phyloP scores from a whole-genome alignment of 1,140 invertebrate species.

The Scaptomyza pallida region DNA sequence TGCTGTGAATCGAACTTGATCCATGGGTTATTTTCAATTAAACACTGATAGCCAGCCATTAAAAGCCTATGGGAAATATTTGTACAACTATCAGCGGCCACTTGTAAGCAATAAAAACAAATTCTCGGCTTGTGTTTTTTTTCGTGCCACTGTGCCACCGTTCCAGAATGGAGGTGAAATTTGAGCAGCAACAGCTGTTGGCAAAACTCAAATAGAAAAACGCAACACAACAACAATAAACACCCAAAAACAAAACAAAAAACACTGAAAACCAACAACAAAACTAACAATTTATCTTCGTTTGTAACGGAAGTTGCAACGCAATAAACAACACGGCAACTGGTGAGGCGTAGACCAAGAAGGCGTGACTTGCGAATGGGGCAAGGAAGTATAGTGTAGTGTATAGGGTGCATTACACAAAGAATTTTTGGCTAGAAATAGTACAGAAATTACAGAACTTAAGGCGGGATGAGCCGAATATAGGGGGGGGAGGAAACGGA shows the following conservation, averaged over 20 bases:
- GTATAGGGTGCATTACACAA: slow-evolving; percentile 55
- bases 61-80: slow-evolving; percentile 2
- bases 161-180: slow-evolving; percentile 23
- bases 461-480: slow-evolving; percentile 4
- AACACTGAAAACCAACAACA: slow-evolving; percentile 20
- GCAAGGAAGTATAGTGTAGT: background rate
- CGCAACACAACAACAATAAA: slow-evolving; percentile 8
- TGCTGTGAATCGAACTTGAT: slow-evolving; percentile 7
- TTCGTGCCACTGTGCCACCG: slow-evolving; percentile 29
- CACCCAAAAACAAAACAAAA: slow-evolving; percentile 12
- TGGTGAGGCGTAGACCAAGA: slow-evolving; percentile 27
- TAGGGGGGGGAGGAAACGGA: background rate
- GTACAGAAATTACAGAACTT: slow-evolving; percentile 53
- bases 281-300: slow-evolving; percentile 75
- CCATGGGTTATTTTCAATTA: slow-evolving; percentile 8
- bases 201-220: slow-evolving; percentile 39
- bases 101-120: background rate
- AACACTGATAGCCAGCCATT: slow-evolving; percentile 11
- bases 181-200: slow-evolving; percentile 35
- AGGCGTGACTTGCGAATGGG: slow-evolving; percentile 24
- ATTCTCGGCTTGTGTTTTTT: background rate
- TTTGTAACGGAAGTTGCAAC: slow-evolving; percentile 75
- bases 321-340: slow-evolving; percentile 70
- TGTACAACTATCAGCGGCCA: slow-evolving; percentile 2
- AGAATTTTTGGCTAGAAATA: slow-evolving; percentile 55